phyloP scores from a whole-genome alignment of 2,113 vertebrate genomes.

The Oreochromis niloticus region DNA sequence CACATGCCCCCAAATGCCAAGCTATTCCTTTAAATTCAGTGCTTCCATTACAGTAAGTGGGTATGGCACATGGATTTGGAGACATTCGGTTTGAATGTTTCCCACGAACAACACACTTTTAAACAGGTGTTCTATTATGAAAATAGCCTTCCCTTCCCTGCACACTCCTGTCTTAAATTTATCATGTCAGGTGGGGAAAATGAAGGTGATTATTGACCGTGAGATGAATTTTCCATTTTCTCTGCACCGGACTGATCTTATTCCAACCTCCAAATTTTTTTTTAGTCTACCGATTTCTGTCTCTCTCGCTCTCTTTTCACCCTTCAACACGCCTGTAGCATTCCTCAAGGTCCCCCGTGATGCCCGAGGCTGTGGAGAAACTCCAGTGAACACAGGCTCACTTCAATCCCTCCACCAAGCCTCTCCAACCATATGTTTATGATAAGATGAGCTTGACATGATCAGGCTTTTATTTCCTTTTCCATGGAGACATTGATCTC shows the following conservation, averaged over 20 bases:
- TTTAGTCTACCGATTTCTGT: background rate
- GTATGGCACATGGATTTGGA: background rate
- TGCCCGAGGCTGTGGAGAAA: slow-evolving; percentile 63
- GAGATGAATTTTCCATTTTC: slow-evolving; percentile 23
- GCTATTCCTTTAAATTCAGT: background rate
- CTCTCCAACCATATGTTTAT: slow-evolving; percentile 42
- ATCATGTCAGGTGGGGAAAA: background rate
- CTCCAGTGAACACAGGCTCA: slow-evolving; percentile 27
- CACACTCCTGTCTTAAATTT: background rate
- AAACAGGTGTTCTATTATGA: background rate
- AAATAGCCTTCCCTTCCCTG: background rate
- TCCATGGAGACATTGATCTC: slow-evolving; percentile 24
- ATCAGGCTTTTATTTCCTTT: slow-evolving; percentile 30
- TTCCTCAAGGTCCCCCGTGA: slow-evolving; percentile 56
- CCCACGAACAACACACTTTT: background rate
- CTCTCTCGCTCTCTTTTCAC: background rate
- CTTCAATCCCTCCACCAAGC: slow-evolving; percentile 32
- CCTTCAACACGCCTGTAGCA: slow-evolving; percentile 67
- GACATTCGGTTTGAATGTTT: background rate
- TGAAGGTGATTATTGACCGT: slow-evolving; percentile 43
- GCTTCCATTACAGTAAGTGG: background rate
- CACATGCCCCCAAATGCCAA: background rate
- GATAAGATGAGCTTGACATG: slow-evolving; percentile 37
- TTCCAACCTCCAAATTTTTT: slow-evolving; percentile 1
- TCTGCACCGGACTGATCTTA: slow-evolving; percentile 10